These are phyloP conservation scores for Parthenolecanium corni DNA, from an alignment of 2,888 invertebrate genomes.

Conservation along the genomic window DNA sequence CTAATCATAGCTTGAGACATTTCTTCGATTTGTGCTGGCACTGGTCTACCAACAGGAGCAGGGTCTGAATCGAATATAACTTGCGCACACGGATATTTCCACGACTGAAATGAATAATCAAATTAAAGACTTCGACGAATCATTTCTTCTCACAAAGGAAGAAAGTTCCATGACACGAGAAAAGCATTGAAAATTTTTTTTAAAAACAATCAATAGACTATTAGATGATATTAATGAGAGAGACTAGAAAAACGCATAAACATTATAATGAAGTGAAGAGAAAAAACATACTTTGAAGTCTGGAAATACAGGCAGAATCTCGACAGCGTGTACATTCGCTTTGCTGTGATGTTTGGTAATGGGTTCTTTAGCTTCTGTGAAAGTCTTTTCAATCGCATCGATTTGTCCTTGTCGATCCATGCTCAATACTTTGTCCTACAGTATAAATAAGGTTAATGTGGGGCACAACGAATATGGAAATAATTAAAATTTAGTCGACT, in stretches of 20 bases:
- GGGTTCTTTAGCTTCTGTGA: slow-evolving; percentile 72
- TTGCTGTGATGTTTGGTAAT: slow-evolving; percentile 93
- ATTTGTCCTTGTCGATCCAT: slow-evolving; percentile 93
- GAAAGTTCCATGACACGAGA: no score
- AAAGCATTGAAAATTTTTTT: no score
- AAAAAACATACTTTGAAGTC: slow-evolving; percentile 77
- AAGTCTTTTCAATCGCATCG: slow-evolving; percentile 93
- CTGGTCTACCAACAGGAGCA: slow-evolving; percentile 75
- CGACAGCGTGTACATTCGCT: slow-evolving; percentile 83
- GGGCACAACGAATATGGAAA: no score
- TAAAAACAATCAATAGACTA: no score
- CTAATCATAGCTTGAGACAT: slow-evolving; percentile 99
- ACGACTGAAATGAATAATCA: slow-evolving; percentile 58
- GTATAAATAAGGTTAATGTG: slow-evolving; percentile 34
- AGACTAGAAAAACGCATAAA: background rate
- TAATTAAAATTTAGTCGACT: no score
- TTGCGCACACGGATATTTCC: slow-evolving; percentile 96
- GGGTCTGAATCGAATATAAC: slow-evolving; percentile 99
- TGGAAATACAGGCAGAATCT: slow-evolving; percentile 78
- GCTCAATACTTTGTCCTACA: slow-evolving; percentile 79
- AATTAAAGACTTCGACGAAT: no score
- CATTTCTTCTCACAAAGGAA: no score
- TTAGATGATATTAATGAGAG: no score
- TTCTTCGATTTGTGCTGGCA: slow-evolving; percentile 82
- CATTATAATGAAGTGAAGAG: background rate